A percentile compares a stretch with the other conserved stretches of the same genome.
These are phyloP conservation scores for Meriones unguiculatus DNA, from an alignment of 2,113 vertebrate genomes.

Conservation along the genomic window DNA sequence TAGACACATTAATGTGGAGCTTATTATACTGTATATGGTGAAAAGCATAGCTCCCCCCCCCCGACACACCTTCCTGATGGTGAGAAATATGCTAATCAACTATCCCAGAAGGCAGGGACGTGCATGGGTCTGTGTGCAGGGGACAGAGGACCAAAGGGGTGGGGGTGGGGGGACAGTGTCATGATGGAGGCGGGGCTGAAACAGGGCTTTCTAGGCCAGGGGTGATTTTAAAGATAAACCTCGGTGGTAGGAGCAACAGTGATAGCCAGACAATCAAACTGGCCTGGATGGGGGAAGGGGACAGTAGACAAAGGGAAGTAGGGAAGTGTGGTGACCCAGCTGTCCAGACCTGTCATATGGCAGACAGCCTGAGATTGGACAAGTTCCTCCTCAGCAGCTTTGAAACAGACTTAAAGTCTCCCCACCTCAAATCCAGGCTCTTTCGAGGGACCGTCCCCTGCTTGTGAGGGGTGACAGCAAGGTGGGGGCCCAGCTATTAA, in stretches of 20 bases:
- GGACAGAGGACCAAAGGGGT: neutral
- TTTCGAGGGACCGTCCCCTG: neutral
- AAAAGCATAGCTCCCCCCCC: neutral
- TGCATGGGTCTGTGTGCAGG: neutral
- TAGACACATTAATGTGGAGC: neutral
- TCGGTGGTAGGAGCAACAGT: neutral
- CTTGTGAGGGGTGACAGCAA: neutral
- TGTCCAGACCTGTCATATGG: neutral
- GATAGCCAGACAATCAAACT: neutral
- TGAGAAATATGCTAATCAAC: neutral
- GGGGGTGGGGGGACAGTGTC: too few species aligned
- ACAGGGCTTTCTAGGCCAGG: neutral
- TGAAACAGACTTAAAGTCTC: neutral
- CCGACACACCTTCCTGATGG: neutral
- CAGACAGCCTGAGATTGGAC: neutral
- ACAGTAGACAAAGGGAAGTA: neutral
- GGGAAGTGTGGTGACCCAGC: neutral
- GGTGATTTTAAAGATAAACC: neutral
- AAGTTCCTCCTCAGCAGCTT: neutral
- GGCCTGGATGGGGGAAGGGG: neutral
- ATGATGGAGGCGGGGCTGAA: neutral
- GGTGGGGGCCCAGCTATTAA: neutral
- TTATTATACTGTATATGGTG: neutral
- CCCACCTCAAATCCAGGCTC: neutral
- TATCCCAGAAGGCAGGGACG: neutral